These are phyloP conservation scores for Dicycla oo DNA, from an alignment of 2,888 invertebrate species.

Conservation along the genomic window DNA sequence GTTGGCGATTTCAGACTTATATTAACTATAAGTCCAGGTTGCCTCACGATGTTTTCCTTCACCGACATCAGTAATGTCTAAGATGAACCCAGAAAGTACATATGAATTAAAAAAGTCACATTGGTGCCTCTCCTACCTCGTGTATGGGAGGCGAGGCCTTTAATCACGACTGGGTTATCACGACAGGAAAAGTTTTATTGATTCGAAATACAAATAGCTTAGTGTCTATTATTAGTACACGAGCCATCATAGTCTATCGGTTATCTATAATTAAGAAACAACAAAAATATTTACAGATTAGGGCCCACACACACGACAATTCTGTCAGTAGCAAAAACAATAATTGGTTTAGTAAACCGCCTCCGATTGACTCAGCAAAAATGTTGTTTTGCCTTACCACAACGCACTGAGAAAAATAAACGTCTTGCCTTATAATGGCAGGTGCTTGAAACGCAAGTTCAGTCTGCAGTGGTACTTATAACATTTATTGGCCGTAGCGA, in stretches of 20 bases:
- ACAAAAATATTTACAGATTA: conserved; percentile 1
- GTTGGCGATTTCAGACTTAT: no score
- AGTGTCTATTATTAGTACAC: neutral
- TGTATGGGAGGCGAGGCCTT: no score
- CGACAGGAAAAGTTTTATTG: neutral
- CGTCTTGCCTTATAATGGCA: conserved; percentile 19
- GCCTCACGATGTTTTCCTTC: no score
- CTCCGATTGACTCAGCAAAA: conserved; percentile 46
- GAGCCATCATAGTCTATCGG: neutral
- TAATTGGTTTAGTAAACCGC: conserved; percentile 26
- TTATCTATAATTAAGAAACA: neutral
- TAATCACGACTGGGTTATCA: no score
- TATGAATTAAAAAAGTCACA: no score
- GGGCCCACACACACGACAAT: conserved; percentile 37
- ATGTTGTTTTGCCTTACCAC: conserved; percentile 35
- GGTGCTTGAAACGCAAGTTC: neutral
- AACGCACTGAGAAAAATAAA: conserved; percentile 20
- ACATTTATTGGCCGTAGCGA: conserved; percentile 4
- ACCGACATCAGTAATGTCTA: no score
- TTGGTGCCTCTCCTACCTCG: no score
- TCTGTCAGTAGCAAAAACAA: conserved; percentile 19
- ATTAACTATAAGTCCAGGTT: no score
- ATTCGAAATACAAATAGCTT: neutral
- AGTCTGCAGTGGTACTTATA: neutral
- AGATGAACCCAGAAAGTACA: no score